Conservation (phyloP, 2,797 vertebrate species). For the Chloroceryle inda region DNA sequence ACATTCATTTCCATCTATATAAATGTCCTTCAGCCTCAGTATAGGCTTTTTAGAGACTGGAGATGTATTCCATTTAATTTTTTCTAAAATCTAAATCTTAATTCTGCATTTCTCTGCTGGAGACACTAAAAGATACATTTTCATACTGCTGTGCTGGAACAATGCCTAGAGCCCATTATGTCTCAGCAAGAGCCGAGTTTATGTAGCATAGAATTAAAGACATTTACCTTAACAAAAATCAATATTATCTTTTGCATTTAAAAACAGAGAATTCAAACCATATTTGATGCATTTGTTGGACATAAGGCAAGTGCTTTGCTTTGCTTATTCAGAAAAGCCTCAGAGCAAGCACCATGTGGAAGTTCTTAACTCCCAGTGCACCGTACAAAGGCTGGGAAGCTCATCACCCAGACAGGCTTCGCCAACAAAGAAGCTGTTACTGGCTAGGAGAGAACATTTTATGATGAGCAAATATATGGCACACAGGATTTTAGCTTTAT, state of each 20-base stretch:
- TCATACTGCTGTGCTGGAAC: conserved; percentile 41
- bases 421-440: conserved; percentile 72
- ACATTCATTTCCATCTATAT: background rate
- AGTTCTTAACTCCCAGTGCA: conserved; percentile 55
- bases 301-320: background rate
- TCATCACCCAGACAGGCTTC: conserved; percentile 31
- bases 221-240: conserved; percentile 73
- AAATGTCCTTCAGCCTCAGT: background rate
- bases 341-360: conserved; percentile 63
- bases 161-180: conserved; percentile 38
- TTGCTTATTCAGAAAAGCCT: conserved; percentile 54
- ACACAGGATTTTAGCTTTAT: conserved; percentile 44
- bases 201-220: conserved; percentile 21
- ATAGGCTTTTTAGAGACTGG: background rate
- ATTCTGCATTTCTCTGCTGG: background rate
- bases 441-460: conserved; percentile 61
- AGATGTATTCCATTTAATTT: background rate
- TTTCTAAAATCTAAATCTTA: background rate
- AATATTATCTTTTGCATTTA: conserved; percentile 68
- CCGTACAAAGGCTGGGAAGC: conserved; percentile 61
- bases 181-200: background rate
- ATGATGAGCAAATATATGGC: conserved; percentile 68
- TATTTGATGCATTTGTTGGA: conserved; percentile 41
- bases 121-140: conserved; percentile 28
- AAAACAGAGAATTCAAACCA: conserved; percentile 58